Percentiles rank a stretch among this genome's conserved stretches.
phyloP scores from a whole-genome alignment of 2,113 vertebrate species.

The Beaufortia kweichowensis region DNA sequence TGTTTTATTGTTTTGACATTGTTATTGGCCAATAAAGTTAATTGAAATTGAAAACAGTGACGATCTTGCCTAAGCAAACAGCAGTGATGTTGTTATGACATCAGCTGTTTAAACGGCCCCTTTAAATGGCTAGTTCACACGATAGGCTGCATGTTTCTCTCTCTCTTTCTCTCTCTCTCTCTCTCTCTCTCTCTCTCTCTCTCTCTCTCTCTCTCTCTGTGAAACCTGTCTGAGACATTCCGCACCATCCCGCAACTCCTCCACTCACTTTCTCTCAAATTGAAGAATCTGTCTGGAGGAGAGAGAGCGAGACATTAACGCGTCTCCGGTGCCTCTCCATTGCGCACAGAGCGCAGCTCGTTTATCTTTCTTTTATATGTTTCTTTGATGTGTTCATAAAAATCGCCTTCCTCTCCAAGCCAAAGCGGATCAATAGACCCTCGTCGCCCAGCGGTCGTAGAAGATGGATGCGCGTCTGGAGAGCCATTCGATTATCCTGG shows the following conservation, averaged over 20 bases:
- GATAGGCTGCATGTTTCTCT: slow-evolving; percentile 22
- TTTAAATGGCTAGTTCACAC: slow-evolving; percentile 36
- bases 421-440: not conserved
- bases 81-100: slow-evolving; percentile 6
- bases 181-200: slow-evolving; percentile 44
- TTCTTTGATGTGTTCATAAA: slow-evolving; percentile 12
- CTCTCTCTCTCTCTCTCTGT: slow-evolving; percentile 38
- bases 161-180: not conserved
- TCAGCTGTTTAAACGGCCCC: slow-evolving; percentile 1
- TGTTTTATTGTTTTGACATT: too few species aligned
- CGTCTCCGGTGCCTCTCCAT: slow-evolving; percentile 2
- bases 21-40: too few species aligned
- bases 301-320: not conserved
- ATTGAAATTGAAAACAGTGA: too few species aligned
- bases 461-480: not conserved
- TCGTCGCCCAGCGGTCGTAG: not conserved
- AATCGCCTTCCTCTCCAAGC: not conserved
- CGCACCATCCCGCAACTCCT: slow-evolving; percentile 60
- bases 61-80: not conserved
- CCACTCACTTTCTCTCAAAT: slow-evolving; percentile 58
- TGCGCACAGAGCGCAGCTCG: slow-evolving; percentile 3
- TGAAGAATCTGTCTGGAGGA: slow-evolving; percentile 36
- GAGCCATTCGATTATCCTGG: slow-evolving; percentile 2
- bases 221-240: slow-evolving; percentile 68
- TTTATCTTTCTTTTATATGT: not conserved